phyloP scores from a whole-genome alignment of 2,113 vertebrate species.

The Lagenorhynchus albirostris region DNA sequence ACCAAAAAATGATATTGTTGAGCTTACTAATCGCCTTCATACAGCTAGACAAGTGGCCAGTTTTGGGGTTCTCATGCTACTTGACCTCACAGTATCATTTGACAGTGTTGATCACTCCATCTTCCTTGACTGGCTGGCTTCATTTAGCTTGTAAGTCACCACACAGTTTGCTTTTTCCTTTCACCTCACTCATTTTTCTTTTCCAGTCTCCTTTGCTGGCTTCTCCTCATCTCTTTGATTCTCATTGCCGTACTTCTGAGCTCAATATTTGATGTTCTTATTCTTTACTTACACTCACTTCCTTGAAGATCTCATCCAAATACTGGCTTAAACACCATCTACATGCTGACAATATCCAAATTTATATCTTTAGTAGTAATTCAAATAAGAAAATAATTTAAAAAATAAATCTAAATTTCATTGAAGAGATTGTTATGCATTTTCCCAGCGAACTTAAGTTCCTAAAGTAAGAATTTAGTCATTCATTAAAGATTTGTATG shows the following conservation, averaged over 20 bases:
- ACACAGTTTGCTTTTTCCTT: background rate
- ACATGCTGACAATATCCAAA: background rate
- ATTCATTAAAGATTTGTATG: background rate
- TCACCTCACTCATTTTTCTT: background rate
- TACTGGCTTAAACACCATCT: background rate
- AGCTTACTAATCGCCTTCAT: background rate
- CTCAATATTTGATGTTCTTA: background rate
- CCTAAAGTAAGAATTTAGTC: background rate
- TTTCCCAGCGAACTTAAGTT: background rate
- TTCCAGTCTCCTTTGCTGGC: background rate
- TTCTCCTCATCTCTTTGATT: background rate
- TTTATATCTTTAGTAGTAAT: background rate
- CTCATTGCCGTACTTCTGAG: background rate
- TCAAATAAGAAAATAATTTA: background rate
- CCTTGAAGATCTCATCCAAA: background rate
- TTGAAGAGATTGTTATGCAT: background rate
- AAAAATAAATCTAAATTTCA: background rate
- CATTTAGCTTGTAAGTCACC: background rate
- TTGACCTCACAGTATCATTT: background rate
- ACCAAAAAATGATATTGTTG: background rate
- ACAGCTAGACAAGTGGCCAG: background rate
- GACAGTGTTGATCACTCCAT: background rate
- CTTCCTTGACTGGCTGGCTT: background rate
- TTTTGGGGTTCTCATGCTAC: background rate
- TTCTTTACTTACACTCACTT: background rate